Percentiles rank a stretch among this genome's conserved stretches.
phyloP scores from a whole-genome alignment of 2,797 vertebrate genomes.

The Lithobates sylvaticus region DNA sequence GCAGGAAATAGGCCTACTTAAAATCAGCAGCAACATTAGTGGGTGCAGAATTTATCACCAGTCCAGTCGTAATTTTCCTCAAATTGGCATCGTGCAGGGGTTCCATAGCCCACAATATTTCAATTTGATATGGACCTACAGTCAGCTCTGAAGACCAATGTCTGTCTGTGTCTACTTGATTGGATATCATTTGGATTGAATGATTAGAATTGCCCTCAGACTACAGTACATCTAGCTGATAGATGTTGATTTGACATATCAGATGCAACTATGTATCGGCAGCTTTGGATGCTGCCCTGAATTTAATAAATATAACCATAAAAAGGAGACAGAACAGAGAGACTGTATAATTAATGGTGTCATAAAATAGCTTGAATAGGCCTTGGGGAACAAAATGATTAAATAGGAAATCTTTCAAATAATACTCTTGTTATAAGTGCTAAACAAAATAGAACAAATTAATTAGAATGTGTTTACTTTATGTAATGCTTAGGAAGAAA shows the following conservation, averaged over 20 bases:
- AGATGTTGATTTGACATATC: neutral
- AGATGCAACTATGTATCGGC: neutral
- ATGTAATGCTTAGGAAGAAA: neutral
- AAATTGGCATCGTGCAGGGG: too few relatives aligned
- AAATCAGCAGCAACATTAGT: too few relatives aligned
- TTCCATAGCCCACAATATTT: too few relatives aligned
- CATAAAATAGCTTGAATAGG: neutral
- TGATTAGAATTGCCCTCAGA: too few relatives aligned
- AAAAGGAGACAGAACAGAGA: neutral
- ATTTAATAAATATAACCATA: neutral
- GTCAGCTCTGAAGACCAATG: too few relatives aligned
- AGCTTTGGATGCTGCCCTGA: neutral
- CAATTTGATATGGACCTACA: too few relatives aligned
- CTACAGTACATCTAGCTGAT: neutral
- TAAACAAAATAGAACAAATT: neutral
- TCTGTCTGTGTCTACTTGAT: neutral
- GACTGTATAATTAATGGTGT: neutral
- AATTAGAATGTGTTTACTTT: neutral
- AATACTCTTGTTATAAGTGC: neutral
- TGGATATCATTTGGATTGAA: neutral
- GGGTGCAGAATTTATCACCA: too few relatives aligned
- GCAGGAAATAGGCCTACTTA: too few relatives aligned
- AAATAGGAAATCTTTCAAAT: neutral
- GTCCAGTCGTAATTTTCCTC: too few relatives aligned
- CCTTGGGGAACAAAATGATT: neutral